These are phyloP conservation scores for Fukomys damarensis DNA, from an alignment of 2,113 vertebrate species.

Conservation along the genomic window DNA sequence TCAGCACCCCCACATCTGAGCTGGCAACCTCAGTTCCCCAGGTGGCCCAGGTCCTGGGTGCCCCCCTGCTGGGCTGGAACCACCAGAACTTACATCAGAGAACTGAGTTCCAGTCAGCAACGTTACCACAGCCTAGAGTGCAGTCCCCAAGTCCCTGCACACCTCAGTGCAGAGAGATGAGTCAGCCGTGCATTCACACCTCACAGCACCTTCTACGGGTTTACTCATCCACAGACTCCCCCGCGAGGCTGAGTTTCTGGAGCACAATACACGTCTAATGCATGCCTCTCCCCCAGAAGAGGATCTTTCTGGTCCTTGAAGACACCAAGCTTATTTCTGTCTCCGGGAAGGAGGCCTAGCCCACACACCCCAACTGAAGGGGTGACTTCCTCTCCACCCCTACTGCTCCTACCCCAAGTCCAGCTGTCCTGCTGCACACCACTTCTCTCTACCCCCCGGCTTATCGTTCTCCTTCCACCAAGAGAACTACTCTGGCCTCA, in stretches of 20 bases:
- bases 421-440: neutral
- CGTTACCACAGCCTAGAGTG: neutral
- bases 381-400: neutral
- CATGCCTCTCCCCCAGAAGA: neutral
- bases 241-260: neutral
- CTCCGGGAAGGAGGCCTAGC: neutral
- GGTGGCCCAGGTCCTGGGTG: constrained; percentile 17
- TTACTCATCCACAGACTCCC: constrained; percentile 56
- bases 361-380: neutral
- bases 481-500: neutral
- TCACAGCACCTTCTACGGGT: constrained; percentile 21
- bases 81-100: constrained; percentile 11
- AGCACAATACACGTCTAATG: neutral
- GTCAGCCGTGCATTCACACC: constrained; percentile 52
- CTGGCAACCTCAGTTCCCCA: constrained; percentile 53
- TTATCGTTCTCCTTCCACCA: neutral
- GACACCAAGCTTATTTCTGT: neutral
- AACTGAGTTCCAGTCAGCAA: neutral
- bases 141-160: constrained; percentile 44
- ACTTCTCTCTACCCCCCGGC: neutral
- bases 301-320: neutral
- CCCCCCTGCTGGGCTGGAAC: neutral
- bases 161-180: constrained; percentile 72
- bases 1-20: constrained; percentile 48
- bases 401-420: neutral